Percentiles rank a stretch among this genome's conserved stretches.
phyloP scores from a whole-genome alignment of 2,888 invertebrate genomes.

The Heliconius charithonia region DNA sequence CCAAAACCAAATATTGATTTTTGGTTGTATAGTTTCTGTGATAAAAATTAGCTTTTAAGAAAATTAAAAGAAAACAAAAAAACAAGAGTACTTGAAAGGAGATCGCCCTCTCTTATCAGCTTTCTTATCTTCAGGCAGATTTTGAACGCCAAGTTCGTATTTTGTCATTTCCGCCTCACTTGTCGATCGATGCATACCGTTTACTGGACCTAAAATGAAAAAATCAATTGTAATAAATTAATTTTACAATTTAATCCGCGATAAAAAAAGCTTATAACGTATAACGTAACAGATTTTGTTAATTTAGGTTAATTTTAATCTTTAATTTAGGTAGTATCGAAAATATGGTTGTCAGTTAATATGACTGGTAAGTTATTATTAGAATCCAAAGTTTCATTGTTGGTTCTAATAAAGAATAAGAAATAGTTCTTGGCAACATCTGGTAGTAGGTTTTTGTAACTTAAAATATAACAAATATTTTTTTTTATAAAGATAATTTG shows the following conservation, averaged over 20 bases:
- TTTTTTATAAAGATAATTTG: no score
- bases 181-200: conserved; percentile 87
- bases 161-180: conserved; percentile 91
- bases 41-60: no score
- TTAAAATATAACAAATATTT: not conserved
- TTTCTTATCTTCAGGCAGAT: conserved; percentile 83
- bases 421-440: not conserved
- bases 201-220: conserved; percentile 64
- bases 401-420: not conserved
- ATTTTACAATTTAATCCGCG: not conserved
- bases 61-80: not conserved
- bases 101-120: conserved; percentile 92
- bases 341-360: not conserved
- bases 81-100: conserved; percentile 89
- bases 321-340: not conserved
- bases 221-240: not conserved
- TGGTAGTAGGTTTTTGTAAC: not conserved
- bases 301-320: no score
- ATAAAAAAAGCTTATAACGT: not conserved
- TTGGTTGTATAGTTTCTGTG: no score
- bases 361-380: not conserved
- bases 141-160: conserved; percentile 83
- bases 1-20: no score
- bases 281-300: not conserved
- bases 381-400: not conserved